A percentile compares a stretch with the other conserved stretches of the same genome.
phyloP scores from a whole-genome alignment of 2,797 vertebrate genomes.

The Hydrophis major region DNA sequence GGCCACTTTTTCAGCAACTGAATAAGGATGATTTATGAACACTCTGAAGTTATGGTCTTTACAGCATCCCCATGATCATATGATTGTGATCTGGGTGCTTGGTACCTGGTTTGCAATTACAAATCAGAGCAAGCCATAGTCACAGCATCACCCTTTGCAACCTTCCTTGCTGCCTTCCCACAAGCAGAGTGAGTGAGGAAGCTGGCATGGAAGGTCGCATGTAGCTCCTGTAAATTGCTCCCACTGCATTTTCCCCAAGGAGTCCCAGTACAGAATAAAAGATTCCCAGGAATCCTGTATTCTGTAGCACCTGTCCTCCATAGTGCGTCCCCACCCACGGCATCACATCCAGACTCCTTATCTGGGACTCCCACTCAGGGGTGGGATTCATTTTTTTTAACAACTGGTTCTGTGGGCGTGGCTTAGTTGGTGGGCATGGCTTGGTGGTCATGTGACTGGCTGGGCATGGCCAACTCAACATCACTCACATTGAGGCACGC shows the following conservation, averaged over 20 bases:
- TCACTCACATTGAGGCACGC: too few species aligned
- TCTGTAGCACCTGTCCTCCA: neutral
- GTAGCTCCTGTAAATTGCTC: neutral
- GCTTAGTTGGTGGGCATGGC: too few species aligned
- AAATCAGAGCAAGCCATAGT: neutral
- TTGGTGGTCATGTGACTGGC: too few species aligned
- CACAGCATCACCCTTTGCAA: neutral
- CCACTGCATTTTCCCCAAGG: neutral
- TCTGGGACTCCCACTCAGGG: neutral
- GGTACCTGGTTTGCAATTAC: neutral
- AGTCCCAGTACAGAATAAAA: neutral
- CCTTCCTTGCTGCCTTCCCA: neutral
- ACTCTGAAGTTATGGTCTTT: neutral
- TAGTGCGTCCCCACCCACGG: rapidly evolving
- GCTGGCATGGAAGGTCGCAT: neutral
- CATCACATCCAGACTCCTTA: neutral
- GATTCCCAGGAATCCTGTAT: neutral
- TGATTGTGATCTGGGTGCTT: neutral
- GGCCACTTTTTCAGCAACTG: neutral
- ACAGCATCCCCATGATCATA: neutral
- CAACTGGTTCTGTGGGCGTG: too few species aligned
- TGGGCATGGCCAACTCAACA: too few species aligned
- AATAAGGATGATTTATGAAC: neutral
- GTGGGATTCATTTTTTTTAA: too few species aligned
- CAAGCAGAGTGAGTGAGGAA: neutral